Base-by-base conservation (phyloP, 2,888 invertebrate genomes). In the Acleris sparsana region DNA sequence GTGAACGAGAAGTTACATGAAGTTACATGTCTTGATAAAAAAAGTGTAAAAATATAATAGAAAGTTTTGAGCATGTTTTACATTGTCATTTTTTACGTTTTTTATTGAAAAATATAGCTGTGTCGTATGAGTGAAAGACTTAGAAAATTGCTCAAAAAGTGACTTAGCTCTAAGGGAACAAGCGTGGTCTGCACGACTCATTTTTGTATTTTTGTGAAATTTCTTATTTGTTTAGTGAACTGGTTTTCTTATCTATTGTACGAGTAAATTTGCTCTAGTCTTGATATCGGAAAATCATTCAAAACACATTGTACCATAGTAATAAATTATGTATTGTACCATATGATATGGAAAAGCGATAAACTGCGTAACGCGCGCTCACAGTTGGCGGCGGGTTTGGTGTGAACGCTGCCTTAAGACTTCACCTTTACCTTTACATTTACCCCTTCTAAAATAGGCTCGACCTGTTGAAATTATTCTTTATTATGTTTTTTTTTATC, bases 291-390 rank as follows among this genome's bases (percentile, higher is more conserved):
- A 78, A 84, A 84, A 88, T 88, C 89, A 89, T 89, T 88, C 83
- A 81, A 79, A 85, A 86, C 85, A 87, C 81, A 80, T 82, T 89
- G 91, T 92, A 92, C 89, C 86, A 92, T 92, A 91, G 87, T 84
- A 91, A 92, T 92, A 92, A 92, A 92, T 92, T 91, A 92, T 91
- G 89, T 92, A 92, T 91, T 91, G n/a, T n/a, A n/a, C n/a, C n/a
- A n/a, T n/a, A n/a, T n/a, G n/a, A n/a, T n/a, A n/a, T n/a, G n/a
- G n/a, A n/a, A n/a, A n/a, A n/a, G n/a, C n/a, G n/a, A n/a, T n/a
- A n/a, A n/a, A n/a, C n/a, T n/a, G n/a, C n/a, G n/a, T n/a, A n/a
- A n/a, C n/a, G n/a, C n/a, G n/a, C n/a, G n/a, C n/a, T n/a, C n/a
- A n/a, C n/a, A n/a, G n/a, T n/a, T n/a, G n/a, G n/a, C n/a, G n/a